phyloP scores from a whole-genome alignment of 2,113 vertebrate genomes.

The Ahaetulla prasina region DNA sequence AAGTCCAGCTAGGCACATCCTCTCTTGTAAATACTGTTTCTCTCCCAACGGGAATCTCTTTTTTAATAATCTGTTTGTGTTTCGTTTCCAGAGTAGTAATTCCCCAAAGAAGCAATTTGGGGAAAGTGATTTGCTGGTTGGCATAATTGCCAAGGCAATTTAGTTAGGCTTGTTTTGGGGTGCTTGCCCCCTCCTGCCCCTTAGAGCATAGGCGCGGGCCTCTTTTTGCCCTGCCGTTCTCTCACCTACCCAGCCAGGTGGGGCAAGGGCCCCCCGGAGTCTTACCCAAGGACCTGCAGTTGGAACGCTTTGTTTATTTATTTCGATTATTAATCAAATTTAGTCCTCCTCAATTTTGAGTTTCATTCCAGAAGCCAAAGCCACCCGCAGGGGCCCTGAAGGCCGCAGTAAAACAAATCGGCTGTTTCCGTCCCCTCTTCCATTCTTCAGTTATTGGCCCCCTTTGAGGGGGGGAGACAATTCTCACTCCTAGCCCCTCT shows the following conservation, averaged over 20 bases:
- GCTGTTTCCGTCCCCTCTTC: not conserved
- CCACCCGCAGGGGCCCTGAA: not conserved
- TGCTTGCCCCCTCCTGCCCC: slow-evolving; percentile 41
- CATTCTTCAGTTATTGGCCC: not conserved
- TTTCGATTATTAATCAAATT: not conserved
- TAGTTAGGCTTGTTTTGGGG: slow-evolving; percentile 71
- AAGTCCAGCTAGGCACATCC: slow-evolving; percentile 87
- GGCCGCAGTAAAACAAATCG: not conserved
- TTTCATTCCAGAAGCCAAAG: not conserved
- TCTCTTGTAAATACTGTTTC: slow-evolving; percentile 90
- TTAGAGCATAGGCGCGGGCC: not conserved
- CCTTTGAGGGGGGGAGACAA: not conserved
- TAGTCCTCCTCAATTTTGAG: not conserved
- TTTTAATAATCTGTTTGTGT: slow-evolving; percentile 96
- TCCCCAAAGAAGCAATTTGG: slow-evolving; percentile 91
- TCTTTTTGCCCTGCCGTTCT: not conserved
- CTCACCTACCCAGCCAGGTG: not conserved
- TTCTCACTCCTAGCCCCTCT: not conserved
- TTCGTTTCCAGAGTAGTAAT: slow-evolving; percentile 89
- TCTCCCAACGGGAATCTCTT: slow-evolving; percentile 86
- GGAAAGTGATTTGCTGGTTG: slow-evolving; percentile 89
- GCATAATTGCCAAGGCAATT: slow-evolving; percentile 83
- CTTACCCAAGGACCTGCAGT: not conserved
- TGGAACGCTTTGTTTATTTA: not conserved
- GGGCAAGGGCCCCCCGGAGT: not conserved